Base-by-base conservation (phyloP, 2,113 vertebrate species). In the Todiramphus saurophagus region DNA sequence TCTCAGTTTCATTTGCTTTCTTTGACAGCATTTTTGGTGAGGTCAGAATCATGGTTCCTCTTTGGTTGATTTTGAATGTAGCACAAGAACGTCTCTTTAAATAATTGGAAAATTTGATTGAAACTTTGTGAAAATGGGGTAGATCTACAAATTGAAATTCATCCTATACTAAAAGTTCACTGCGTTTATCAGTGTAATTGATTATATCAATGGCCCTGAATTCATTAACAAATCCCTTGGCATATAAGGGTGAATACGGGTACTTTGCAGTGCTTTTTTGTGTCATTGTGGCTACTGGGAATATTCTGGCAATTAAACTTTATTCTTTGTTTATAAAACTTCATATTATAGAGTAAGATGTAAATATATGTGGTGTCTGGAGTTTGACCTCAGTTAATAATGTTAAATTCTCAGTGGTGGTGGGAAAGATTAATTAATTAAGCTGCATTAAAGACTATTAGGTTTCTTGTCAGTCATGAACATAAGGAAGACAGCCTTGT, bases 181-280 rank as follows among this genome's bases (percentile, higher is more conserved):
- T 2, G 3, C 85, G 37, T 53, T 85, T 91, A 37, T 85, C 41
- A 27, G 19, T 79, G 4, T 78, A 35, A 81, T 37, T 83, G 58
- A 33, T 91, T 14, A 33, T 46, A 59, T 74, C 63, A 35, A 1
- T 87, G 75, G 87, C 50, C 70, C 93, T 80, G 81, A 94, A 87
- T 73, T 96, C 58, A 76, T 94, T 94, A 87, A 80, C 35, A 89
- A 59, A 94, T 86, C 31, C 89, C 76, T 84, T 17, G 2, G 56
- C 50, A 17, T 69, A 0, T 39, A 33, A 62, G 70, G 76, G 44
- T 3, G 3, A 76, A 89, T 94, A 89, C 8, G n/a, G 91, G 83
- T 87, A 55, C 70, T 93, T 79, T 9, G 62, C 74, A 59, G 5
- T 53, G 39, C 66, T 35, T 89, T 37, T 94, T 94, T 63, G 21